Evolutionary conservation across 1,140 invertebrate genomes (phyloP).

Genomic region (Eupeodes corollae): DNA sequence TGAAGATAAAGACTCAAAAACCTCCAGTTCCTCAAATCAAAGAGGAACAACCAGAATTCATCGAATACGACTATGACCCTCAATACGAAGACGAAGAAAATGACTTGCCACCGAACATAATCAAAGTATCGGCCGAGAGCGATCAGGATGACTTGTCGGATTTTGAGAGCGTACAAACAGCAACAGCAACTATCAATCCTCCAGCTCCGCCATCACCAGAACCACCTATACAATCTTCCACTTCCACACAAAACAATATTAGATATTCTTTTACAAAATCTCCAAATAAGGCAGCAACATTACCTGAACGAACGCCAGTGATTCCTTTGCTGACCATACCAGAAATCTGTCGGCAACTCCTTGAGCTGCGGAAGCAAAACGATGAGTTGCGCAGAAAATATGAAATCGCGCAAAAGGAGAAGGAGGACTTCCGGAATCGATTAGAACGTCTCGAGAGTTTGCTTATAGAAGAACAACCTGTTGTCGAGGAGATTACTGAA

Average conservation of each 20-base stretch:
- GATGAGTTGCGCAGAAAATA: constrained; percentile 19
- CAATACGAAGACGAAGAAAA: neutral
- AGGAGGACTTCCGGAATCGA: constrained; percentile 25
- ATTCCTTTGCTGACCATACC: constrained; percentile 27
- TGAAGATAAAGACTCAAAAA: neutral
- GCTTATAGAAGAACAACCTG: constrained; percentile 9
- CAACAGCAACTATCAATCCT: too few relatives aligned
- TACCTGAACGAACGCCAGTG: constrained; percentile 9
- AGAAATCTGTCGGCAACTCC: constrained; percentile 29
- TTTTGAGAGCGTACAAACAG: too few relatives aligned
- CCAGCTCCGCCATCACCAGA: too few relatives aligned
- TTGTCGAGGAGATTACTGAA: neutral
- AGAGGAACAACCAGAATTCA: neutral
- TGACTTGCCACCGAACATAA: neutral
- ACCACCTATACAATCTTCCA: too few relatives aligned
- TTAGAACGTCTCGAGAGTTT: constrained; percentile 29
- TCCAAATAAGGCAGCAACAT: too few relatives aligned
- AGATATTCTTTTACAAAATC: too few relatives aligned
- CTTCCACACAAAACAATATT: too few relatives aligned
- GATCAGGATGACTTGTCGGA: neutral
- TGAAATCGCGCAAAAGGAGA: constrained; percentile 10
- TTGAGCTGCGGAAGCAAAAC: constrained; percentile 26
- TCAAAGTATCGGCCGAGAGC: neutral
- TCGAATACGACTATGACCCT: neutral
- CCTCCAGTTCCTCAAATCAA: neutral